Conservation (phyloP, 1,140 invertebrate genomes). For the Drosophila sechellia region DNA sequence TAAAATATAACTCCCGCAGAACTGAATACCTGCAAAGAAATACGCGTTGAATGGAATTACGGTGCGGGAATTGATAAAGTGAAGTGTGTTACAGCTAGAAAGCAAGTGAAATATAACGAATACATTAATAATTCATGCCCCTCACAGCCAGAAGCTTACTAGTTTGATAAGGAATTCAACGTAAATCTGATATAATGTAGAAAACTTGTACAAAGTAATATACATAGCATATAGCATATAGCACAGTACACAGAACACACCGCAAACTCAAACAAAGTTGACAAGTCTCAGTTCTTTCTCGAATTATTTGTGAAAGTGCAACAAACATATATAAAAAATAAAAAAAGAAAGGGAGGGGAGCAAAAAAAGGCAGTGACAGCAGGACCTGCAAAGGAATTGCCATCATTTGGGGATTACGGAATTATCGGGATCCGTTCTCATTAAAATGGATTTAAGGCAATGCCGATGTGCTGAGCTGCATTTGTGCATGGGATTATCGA, state of each 20-base stretch:
- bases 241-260: conserved; percentile 1
- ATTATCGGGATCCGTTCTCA: conserved; percentile 62
- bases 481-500: conserved; percentile 80
- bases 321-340: conserved; percentile 21
- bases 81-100: conserved; percentile 13
- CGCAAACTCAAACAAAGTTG: conserved; percentile 36
- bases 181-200: neutral
- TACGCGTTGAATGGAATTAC: conserved; percentile 23
- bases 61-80: conserved; percentile 31
- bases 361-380: conserved; percentile 7
- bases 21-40: conserved; percentile 14
- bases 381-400: conserved; percentile 32
- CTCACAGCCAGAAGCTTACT: conserved; percentile 13
- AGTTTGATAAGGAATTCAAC: conserved; percentile 13
- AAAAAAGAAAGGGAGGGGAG: neutral
- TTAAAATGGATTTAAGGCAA: conserved; percentile 80
- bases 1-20: conserved; percentile 23
- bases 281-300: conserved; percentile 29
- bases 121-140: conserved; percentile 50
- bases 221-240: neutral
- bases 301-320: conserved; percentile 46
- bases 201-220: neutral
- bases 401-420: conserved; percentile 69
- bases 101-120: conserved; percentile 26
- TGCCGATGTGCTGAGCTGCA: conserved; percentile 72